These are phyloP conservation scores for Chaenogobius annularis DNA, from an alignment of 2,113 vertebrate genomes.

Conservation along the genomic window DNA sequence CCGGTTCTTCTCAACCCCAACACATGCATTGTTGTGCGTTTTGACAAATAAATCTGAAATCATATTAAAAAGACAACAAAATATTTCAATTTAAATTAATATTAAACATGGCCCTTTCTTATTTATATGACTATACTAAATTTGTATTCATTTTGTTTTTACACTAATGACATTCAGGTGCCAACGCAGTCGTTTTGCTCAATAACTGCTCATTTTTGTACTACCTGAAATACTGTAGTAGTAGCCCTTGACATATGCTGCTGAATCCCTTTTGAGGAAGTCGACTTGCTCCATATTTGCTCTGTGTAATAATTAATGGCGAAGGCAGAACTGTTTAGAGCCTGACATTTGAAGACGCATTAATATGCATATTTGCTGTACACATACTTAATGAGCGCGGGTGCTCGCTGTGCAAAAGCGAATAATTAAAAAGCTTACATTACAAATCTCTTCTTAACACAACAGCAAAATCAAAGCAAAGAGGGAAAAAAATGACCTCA, in stretches of 20 bases:
- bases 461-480: slow-evolving; percentile 12
- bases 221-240: background rate
- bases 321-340: slow-evolving; percentile 16
- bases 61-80: too few relatives aligned
- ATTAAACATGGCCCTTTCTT: too few relatives aligned
- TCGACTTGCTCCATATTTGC: slow-evolving; percentile 31
- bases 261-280: slow-evolving; percentile 26
- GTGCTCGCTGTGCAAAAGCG: slow-evolving; percentile 38
- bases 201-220: background rate
- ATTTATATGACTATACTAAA: too few relatives aligned
- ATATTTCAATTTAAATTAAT: too few relatives aligned
- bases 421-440: slow-evolving; percentile 54
- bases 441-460: slow-evolving; percentile 19
- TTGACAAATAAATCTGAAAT: too few relatives aligned
- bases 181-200: background rate
- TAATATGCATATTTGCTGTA: slow-evolving; percentile 50
- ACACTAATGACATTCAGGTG: background rate
- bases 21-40: too few relatives aligned
- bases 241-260: slow-evolving; percentile 6
- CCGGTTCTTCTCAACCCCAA: too few relatives aligned
- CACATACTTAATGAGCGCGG: slow-evolving; percentile 46
- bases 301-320: slow-evolving; percentile 47
- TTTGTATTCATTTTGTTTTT: background rate
- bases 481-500: background rate
- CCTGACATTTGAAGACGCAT: slow-evolving; percentile 42